Evolutionary conservation across 2,888 invertebrate genomes (phyloP).

Genomic region (Saturnia pavonia): DNA sequence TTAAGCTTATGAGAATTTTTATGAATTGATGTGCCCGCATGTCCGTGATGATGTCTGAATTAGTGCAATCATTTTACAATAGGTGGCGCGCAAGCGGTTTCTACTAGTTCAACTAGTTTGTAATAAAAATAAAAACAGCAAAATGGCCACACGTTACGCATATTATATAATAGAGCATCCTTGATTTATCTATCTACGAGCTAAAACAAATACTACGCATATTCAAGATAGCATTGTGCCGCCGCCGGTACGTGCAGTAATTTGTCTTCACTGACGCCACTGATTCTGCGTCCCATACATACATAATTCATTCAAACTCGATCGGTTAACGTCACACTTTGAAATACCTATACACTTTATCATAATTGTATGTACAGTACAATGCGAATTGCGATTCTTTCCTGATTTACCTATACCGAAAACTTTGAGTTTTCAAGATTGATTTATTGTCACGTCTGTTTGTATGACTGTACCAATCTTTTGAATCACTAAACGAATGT

Average conservation of each 20-base stretch:
- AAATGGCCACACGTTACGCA: neutral
- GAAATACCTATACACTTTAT: neutral
- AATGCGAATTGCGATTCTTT: neutral
- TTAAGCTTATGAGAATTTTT: too few species aligned
- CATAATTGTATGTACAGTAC: neutral
- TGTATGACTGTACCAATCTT: too few species aligned
- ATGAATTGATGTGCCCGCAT: too few species aligned
- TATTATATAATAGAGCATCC: neutral
- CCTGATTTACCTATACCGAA: neutral
- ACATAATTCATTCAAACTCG: conserved; percentile 19
- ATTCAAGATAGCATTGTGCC: conserved; percentile 17
- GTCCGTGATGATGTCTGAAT: too few species aligned
- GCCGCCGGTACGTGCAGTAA: conserved; percentile 25
- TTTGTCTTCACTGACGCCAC: conserved; percentile 21
- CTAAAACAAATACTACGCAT: conserved; percentile 6
- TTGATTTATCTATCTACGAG: conserved; percentile 7
- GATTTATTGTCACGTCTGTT: too few species aligned
- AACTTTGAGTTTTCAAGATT: neutral
- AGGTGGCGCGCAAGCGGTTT: too few species aligned
- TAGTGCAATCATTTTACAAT: too few species aligned
- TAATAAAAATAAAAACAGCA: neutral
- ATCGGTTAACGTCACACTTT: conserved; percentile 5
- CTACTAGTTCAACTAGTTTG: too few species aligned
- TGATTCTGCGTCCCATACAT: conserved; percentile 20
- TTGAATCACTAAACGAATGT: too few species aligned